Evolutionary conservation across 2,113 vertebrate genomes (phyloP), one percentile per base, ranked within the genome.

Genomic region (Thomomys bottae): DNA sequence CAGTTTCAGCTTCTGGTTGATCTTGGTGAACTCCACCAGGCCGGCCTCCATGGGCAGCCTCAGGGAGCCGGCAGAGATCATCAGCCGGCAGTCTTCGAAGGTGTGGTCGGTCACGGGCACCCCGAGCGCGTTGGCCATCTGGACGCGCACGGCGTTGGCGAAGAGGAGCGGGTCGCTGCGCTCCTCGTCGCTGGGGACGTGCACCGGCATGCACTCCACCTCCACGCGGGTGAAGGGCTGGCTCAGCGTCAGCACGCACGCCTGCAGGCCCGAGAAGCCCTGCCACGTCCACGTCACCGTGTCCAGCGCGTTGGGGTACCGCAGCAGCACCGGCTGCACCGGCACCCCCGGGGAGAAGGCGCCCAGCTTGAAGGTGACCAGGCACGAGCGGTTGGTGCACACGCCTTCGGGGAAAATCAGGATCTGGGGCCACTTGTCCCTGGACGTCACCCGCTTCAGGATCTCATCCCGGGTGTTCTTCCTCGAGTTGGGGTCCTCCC

Each of bases 231-330:
- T 99, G 97, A 98, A 98, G 11, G 97, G 95, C 95, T 99, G 99
- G 94, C 98, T 98, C 70, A 99, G 70, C 0, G 98, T 99, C 61
- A 99, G 97, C 28, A 98, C 38, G 2, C 98, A 97, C 2, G 98
- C 94, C 20, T 97, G 98, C 87, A 92, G 97, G 92, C 98, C 98
- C 90, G 79, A 86, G 88, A 98, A 98, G 5, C 98, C 99, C 92
- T 99, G 99, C 99, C 99, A 99, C 5, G 98, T 99, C 98, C 98
- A 99, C 70, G 99, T 98, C 92, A 99, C 98, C 0, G 98, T 99
- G 94, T 99, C 99, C 97, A 98, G 81, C 49, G 77, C 98, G 96
- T 99, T 99, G 72, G 98, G 99, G 77, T 99, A 99, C 68, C 98
- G 98, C 36, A 99, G 97, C 30, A 99, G 40, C 76, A 99, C 97